Base-by-base conservation (phyloP, 1,140 invertebrate genomes). In the Drosophila pseudoobscura region DNA sequence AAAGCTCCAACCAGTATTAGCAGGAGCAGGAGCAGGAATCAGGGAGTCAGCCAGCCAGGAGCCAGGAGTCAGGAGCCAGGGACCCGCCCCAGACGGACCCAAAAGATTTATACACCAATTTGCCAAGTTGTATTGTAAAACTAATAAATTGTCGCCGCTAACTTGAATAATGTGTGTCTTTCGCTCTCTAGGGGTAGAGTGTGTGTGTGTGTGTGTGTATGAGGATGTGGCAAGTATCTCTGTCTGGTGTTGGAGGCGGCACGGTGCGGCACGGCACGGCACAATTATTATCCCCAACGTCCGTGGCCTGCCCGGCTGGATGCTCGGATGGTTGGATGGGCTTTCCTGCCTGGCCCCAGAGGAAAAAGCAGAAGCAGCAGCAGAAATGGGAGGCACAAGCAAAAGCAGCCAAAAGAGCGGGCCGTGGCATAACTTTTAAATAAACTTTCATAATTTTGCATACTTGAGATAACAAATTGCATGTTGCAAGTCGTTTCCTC, bases 371-470 rank as follows among this genome's bases (percentile, higher is more conserved):
- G 4, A 5, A 6, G 31, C 29, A 29, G 7, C 8, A 31, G 31
- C 8, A 31, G 31, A 26, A 26, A 26, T 5, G 5, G 24, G 24
- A 31, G 29, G 7, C 29, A 31, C 7, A 8, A 31, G 35, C 35
- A 35, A 39, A 39, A 3, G 60, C 70, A 84, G 64, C 74, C 73
- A 57, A 77, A 84, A 74, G 80, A 60, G 73, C 63, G 66, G 64
- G 63, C 63, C 60, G 80, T 73, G 80, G 72, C 80, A 78, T 75
- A 84, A 84, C 80, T 84, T 84, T 84, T 84, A 84, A 84, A 84
- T 84, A 84, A 84, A 84, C 80, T 84, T 84, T 84, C 80, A 84
- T 84, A 84, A 84, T 84, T 84, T 84, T 84, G 80, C 80, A 84
- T 84, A 84, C 80, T 84, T 84, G 80, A 84, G 80, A 84, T 84